phyloP scores from a whole-genome alignment of 64 coral and sea anemone genomes.

The Anthopleura sola region DNA sequence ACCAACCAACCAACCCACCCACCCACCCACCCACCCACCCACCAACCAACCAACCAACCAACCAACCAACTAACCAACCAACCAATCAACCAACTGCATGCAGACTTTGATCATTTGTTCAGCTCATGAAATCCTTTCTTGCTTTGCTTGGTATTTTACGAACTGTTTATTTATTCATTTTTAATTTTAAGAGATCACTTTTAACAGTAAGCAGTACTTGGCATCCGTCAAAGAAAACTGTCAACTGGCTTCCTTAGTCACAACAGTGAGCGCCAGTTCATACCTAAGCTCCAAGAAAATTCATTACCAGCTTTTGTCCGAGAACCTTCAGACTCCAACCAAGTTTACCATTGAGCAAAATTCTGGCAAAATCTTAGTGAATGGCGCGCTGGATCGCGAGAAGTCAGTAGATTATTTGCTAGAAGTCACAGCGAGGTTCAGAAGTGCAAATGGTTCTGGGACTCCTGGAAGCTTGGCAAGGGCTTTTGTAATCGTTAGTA shows the following conservation, averaged over 20 bases:
- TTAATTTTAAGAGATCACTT: conserved; percentile 50
- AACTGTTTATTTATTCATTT: neutral
- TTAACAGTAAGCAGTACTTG: conserved; percentile 42
- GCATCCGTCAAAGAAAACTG: conserved; percentile 53
- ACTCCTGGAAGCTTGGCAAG: conserved; percentile 5
- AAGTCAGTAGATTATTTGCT: conserved; percentile 52
- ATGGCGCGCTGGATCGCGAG: conserved; percentile 42
- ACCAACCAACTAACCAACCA: too few relatives aligned
- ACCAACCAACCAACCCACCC: too few relatives aligned
- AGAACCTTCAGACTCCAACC: conserved; percentile 62
- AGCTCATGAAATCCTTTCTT: too few relatives aligned
- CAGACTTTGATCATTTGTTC: too few relatives aligned
- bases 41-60: too few relatives aligned
- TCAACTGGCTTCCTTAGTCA: conserved; percentile 39
- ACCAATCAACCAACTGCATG: too few relatives aligned
- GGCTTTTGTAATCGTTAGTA: conserved; percentile 65
- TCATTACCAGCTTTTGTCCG: conserved; percentile 60
- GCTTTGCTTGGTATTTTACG: too few relatives aligned
- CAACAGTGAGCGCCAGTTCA: conserved; percentile 59
- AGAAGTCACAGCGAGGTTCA: conserved; percentile 58
- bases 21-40: too few relatives aligned
- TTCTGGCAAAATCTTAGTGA: conserved; percentile 65
- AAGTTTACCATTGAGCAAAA: conserved; percentile 60
- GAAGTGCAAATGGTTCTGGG: conserved; percentile 14
- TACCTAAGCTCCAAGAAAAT: conserved; percentile 32